Percentiles rank a stretch among this genome's conserved stretches.
These are phyloP conservation scores for Myotis findleyi DNA, from an alignment of 2,797 vertebrate genomes.

Conservation along the genomic window DNA sequence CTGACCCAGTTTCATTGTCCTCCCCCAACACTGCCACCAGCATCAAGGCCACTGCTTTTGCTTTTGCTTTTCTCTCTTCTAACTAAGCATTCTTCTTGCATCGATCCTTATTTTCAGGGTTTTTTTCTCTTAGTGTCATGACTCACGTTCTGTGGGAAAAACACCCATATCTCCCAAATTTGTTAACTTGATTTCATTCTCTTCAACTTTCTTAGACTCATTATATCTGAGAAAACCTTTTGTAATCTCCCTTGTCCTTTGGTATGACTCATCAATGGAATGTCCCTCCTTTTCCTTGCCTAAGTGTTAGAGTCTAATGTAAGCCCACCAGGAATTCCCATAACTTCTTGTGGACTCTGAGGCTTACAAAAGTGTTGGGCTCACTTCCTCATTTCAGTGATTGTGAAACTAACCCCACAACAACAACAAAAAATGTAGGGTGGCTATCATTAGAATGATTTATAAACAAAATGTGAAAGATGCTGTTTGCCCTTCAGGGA, in stretches of 20 bases:
- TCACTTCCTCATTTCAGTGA: slow-evolving; percentile 66
- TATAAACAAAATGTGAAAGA: neutral
- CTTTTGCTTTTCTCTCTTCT: neutral
- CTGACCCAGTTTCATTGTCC: neutral
- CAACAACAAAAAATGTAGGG: neutral
- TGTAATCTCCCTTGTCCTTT: neutral
- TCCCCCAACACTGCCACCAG: neutral
- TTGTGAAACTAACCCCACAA: neutral
- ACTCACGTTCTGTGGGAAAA: slow-evolving; percentile 39
- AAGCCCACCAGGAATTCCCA: slow-evolving; percentile 67
- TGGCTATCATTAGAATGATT: neutral
- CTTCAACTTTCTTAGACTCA: neutral
- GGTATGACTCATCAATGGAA: slow-evolving; percentile 75
- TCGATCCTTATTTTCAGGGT: neutral
- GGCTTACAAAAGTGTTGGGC: neutral
- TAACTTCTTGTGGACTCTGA: slow-evolving; percentile 65
- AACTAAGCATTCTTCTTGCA: neutral
- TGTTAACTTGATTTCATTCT: slow-evolving; percentile 37
- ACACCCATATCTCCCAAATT: neutral
- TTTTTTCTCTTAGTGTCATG: neutral
- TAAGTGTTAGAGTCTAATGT: neutral
- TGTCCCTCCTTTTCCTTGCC: slow-evolving; percentile 77
- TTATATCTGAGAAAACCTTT: slow-evolving; percentile 3
- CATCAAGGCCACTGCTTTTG: neutral
- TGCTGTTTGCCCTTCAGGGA: neutral